Evolutionary conservation across 2,888 invertebrate species (phyloP).

Genomic region (Sinhomidia bicolor): DNA sequence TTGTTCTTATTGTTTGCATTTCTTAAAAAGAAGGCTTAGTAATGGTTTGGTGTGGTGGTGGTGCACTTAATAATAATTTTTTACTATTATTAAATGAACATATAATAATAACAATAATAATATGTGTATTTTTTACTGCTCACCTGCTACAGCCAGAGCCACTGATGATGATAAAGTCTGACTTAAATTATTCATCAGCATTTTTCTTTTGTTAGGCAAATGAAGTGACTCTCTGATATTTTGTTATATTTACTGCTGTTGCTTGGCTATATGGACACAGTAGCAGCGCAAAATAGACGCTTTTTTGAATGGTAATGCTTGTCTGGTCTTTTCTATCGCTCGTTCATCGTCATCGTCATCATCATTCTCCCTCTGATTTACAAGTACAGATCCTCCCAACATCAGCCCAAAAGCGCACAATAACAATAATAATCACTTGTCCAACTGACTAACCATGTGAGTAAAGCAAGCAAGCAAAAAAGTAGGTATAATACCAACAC

Average conservation of each 20-base stretch:
- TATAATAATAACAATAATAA: no score
- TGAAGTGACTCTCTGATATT: conserved; percentile 50
- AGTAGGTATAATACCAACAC: not conserved
- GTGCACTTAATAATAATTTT: not conserved
- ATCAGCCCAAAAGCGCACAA: conserved; percentile 58
- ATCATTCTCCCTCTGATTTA: conserved; percentile 66
- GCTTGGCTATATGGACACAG: conserved; percentile 19
- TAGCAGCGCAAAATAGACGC: conserved; percentile 3
- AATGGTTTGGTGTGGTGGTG: not conserved
- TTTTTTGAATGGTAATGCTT: conserved; percentile 6
- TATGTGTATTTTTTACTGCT: not conserved
- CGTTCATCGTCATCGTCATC: no score
- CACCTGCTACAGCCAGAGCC: conserved; percentile 16
- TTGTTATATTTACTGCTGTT: conserved; percentile 33
- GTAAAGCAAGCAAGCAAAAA: no score
- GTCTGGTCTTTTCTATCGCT: not conserved
- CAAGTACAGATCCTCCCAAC: conserved; percentile 60
- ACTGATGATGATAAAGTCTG: conserved; percentile 6
- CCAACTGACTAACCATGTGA: conserved; percentile 29
- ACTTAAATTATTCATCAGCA: conserved; percentile 61
- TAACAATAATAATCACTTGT: conserved; percentile 68
- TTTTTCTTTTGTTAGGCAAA: conserved; percentile 64
- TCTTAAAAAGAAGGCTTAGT: not conserved
- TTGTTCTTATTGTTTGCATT: conserved; percentile 21
- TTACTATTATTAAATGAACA: not conserved